phyloP scores from a whole-genome alignment of 1,140 invertebrate species.

The Brachionus paranguensis region DNA sequence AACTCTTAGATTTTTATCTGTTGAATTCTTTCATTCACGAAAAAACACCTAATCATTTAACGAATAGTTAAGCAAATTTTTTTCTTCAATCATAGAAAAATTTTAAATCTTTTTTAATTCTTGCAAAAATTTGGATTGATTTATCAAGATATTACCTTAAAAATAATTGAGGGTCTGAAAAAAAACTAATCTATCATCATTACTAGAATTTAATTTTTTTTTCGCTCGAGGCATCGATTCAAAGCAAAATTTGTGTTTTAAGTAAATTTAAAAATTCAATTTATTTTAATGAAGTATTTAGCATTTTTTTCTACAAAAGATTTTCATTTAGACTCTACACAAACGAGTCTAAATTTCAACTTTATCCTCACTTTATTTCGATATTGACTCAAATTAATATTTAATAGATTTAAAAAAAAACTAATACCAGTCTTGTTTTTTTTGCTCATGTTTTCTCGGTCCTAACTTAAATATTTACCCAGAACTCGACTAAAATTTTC shows the following conservation, averaged over 20 bases:
- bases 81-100: too few species aligned
- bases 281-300: neutral
- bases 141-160: too few species aligned
- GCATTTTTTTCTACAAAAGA: neutral
- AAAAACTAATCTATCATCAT: too few species aligned
- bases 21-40: too few species aligned
- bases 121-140: too few species aligned
- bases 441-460: neutral
- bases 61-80: too few species aligned
- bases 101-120: too few species aligned
- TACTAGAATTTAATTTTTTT: too few species aligned
- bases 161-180: too few species aligned
- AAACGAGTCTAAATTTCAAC: neutral
- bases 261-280: neutral
- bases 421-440: neutral
- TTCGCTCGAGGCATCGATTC: neutral
- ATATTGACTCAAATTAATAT: neutral
- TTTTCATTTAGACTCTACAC: neutral
- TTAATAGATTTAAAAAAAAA: neutral
- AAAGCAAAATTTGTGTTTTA: neutral
- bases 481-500: neutral
- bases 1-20: neutral
- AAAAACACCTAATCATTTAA: too few species aligned
- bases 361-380: neutral
- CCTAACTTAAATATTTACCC: neutral